Percentiles rank a stretch among this genome's conserved stretches.
Conservation (phyloP, 2,113 vertebrate genomes). For the Coreoperca whiteheadi region DNA sequence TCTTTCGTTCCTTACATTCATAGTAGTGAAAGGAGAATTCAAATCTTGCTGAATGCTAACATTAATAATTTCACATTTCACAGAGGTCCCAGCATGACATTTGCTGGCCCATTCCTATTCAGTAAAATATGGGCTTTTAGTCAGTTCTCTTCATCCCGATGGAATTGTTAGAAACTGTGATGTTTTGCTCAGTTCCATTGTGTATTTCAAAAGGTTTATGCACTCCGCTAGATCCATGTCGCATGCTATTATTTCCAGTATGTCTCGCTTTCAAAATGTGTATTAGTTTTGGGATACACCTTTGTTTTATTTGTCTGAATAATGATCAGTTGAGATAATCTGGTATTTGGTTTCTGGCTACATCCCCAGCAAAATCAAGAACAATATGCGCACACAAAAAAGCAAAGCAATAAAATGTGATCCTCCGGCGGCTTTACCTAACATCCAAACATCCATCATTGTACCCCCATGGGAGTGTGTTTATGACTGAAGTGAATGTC, state of each 20-base stretch:
- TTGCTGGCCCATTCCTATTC: slow-evolving; percentile 28
- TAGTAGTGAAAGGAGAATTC: neutral
- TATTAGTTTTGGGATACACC: slow-evolving; percentile 28
- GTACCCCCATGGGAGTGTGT: slow-evolving; percentile 38
- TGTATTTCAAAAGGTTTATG: slow-evolving; percentile 29
- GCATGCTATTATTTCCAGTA: slow-evolving; percentile 19
- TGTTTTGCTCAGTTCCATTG: slow-evolving; percentile 11
- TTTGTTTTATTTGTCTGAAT: slow-evolving; percentile 50
- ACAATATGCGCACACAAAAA: neutral
- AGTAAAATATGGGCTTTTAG: slow-evolving; percentile 24
- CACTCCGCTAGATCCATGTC: neutral
- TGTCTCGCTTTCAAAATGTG: slow-evolving; percentile 23
- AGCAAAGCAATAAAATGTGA: slow-evolving; percentile 54
- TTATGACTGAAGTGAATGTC: slow-evolving; percentile 62
- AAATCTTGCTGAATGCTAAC: slow-evolving; percentile 20
- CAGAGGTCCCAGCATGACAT: slow-evolving; percentile 22
- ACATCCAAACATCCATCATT: slow-evolving; percentile 49
- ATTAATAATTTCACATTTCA: slow-evolving; percentile 42
- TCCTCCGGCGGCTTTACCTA: slow-evolving; percentile 59
- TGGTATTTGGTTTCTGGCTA: slow-evolving; percentile 36
- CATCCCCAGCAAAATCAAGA: slow-evolving; percentile 15
- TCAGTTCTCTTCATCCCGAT: neutral
- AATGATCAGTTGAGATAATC: slow-evolving; percentile 43
- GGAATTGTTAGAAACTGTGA: neutral
- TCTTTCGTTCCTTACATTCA: slow-evolving; percentile 3